Conservation (phyloP, 2,113 vertebrate species). For the Eretmochelys imbricata region DNA sequence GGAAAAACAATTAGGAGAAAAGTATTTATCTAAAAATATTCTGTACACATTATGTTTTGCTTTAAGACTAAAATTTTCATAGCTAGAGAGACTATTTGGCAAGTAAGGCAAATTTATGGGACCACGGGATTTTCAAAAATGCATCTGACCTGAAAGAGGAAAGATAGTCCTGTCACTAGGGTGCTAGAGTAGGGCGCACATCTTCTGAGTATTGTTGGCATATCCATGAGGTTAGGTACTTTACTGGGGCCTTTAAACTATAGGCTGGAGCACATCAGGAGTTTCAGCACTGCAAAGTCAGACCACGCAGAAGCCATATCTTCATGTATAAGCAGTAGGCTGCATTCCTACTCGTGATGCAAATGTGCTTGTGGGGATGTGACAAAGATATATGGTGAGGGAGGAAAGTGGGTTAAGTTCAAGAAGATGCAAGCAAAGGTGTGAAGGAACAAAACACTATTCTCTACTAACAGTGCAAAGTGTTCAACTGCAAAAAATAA, state of each 20-base stretch:
- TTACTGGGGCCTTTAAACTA: neutral
- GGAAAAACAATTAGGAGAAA: neutral
- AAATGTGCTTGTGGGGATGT: neutral
- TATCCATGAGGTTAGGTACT: neutral
- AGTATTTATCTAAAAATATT: conserved; percentile 6
- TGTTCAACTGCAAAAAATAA: neutral
- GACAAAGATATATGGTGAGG: neutral
- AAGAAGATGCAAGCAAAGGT: neutral
- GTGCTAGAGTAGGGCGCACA: neutral
- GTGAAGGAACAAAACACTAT: neutral
- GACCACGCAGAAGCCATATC: neutral
- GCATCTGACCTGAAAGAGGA: neutral
- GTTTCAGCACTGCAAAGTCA: neutral
- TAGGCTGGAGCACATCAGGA: neutral
- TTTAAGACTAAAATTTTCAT: neutral
- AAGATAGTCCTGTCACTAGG: neutral
- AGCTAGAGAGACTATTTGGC: neutral
- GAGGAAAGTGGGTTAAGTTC: neutral
- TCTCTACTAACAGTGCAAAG: neutral
- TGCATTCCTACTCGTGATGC: neutral
- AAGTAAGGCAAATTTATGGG: neutral
- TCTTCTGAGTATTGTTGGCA: neutral
- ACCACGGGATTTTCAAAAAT: neutral
- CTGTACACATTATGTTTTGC: neutral
- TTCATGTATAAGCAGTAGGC: neutral